Percentiles rank a stretch among this genome's conserved stretches.
phyloP scores from a whole-genome alignment of 1,140 invertebrate species.

The Calephelis virginiensis region DNA sequence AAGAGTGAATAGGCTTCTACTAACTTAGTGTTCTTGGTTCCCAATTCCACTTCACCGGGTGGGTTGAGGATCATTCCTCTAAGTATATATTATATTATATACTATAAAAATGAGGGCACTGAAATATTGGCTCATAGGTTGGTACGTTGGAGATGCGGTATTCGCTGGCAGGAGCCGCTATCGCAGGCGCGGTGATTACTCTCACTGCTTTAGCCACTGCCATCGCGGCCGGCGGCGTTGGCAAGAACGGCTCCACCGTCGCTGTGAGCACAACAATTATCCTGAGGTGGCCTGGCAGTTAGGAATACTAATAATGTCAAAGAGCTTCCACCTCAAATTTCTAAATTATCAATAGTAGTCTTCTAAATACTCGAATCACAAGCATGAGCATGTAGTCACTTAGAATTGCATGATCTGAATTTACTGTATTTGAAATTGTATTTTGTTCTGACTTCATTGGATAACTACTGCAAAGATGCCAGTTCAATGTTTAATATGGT shows the following conservation, averaged over 20 bases:
- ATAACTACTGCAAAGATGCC: too few species aligned
- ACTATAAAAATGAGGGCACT: not conserved
- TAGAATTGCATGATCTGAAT: constrained; percentile 6
- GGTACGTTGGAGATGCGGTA: constrained; percentile 84
- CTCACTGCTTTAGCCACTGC: constrained; percentile 85
- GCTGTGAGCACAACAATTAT: constrained; percentile 84
- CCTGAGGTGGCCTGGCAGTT: constrained; percentile 33
- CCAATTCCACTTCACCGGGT: too few species aligned
- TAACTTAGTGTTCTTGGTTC: too few species aligned
- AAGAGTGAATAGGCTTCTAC: too few species aligned
- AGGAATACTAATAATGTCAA: constrained; percentile 3
- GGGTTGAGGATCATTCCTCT: too few species aligned
- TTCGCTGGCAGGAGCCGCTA: constrained; percentile 85
- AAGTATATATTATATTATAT: too few species aligned
- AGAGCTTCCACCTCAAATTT: not conserved
- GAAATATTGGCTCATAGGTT: constrained; percentile 45
- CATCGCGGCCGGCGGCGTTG: constrained; percentile 95
- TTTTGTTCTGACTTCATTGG: too few species aligned
- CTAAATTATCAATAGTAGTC: not conserved
- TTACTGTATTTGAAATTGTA: not conserved
- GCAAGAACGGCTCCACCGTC: constrained; percentile 96
- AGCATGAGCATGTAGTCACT: constrained; percentile 18
- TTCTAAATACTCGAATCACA: not conserved
- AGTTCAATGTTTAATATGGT: too few species aligned
- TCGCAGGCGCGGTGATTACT: constrained; percentile 83